phyloP scores from a whole-genome alignment of 2,113 vertebrate genomes.

The Oxyura jamaicensis region DNA sequence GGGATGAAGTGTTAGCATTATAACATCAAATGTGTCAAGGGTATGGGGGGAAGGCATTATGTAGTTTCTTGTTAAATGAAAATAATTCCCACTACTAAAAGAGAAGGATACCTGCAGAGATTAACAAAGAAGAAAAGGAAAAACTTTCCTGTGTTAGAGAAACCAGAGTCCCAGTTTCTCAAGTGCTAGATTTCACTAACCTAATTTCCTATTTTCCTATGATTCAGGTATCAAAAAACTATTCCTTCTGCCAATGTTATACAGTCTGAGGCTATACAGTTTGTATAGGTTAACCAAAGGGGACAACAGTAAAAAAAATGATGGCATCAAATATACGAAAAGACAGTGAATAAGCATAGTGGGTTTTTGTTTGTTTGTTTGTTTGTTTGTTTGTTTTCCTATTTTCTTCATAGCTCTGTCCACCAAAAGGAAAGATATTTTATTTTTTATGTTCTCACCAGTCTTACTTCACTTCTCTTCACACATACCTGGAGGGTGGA shows the following conservation, averaged over 20 bases:
- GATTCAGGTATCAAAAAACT: background rate
- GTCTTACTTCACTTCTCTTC: background rate
- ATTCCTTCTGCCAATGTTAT: background rate
- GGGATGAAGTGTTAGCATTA: background rate
- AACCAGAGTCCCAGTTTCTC: background rate
- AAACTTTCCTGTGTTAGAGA: background rate
- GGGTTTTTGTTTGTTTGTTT: background rate
- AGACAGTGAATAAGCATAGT: background rate
- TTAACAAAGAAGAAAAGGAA: background rate
- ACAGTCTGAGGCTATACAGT: background rate
- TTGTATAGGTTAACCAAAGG: background rate
- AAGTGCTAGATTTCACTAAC: background rate
- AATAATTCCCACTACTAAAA: background rate
- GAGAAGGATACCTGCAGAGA: background rate
- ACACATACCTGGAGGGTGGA: rapidly evolving
- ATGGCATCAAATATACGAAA: background rate
- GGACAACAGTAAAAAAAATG: background rate
- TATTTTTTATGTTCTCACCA: background rate
- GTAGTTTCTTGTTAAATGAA: background rate
- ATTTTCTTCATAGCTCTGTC: background rate
- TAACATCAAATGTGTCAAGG: background rate
- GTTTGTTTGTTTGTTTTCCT: background rate
- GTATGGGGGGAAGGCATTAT: background rate
- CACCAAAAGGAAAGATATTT: background rate
- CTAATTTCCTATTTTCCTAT: background rate